Evolutionary conservation across 2,888 invertebrate species (phyloP).

Genomic region (Drosophila infuscata): DNA sequence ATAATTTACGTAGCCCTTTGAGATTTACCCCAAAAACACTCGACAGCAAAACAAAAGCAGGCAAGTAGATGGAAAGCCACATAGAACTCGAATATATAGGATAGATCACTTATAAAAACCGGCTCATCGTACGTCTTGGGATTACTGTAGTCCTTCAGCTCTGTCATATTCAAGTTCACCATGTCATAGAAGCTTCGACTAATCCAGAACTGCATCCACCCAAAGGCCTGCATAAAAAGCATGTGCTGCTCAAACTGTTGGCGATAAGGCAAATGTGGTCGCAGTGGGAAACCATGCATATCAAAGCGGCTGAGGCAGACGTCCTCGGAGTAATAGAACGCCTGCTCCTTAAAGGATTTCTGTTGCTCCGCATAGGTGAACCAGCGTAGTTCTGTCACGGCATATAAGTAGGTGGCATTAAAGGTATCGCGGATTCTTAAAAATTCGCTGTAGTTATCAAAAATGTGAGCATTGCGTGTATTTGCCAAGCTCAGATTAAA

Average conservation of each 20-base stretch:
- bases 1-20: not conserved
- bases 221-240: constrained; percentile 35
- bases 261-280: constrained; percentile 54
- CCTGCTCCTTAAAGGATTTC: constrained; percentile 37
- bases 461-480: not conserved
- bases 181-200: constrained; percentile 47
- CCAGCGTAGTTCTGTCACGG: constrained; percentile 50
- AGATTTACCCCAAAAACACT: constrained; percentile 16
- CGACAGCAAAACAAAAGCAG: constrained; percentile 39
- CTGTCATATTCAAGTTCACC: constrained; percentile 28
- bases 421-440: constrained; percentile 35
- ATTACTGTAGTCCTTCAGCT: constrained; percentile 38
- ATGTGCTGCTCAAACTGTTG: constrained; percentile 59
- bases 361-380: constrained; percentile 58
- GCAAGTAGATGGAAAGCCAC: constrained; percentile 2
- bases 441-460: constrained; percentile 30
- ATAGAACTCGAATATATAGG: constrained; percentile 43
- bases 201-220: constrained; percentile 45
- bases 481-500: not conserved
- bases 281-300: constrained; percentile 39
- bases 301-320: constrained; percentile 38
- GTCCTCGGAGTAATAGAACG: constrained; percentile 54
- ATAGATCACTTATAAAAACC: constrained; percentile 38
- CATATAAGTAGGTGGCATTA: constrained; percentile 53
- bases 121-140: not conserved